Conservation (phyloP, 2,888 invertebrate species). For the Drosophila prolongata region DNA sequence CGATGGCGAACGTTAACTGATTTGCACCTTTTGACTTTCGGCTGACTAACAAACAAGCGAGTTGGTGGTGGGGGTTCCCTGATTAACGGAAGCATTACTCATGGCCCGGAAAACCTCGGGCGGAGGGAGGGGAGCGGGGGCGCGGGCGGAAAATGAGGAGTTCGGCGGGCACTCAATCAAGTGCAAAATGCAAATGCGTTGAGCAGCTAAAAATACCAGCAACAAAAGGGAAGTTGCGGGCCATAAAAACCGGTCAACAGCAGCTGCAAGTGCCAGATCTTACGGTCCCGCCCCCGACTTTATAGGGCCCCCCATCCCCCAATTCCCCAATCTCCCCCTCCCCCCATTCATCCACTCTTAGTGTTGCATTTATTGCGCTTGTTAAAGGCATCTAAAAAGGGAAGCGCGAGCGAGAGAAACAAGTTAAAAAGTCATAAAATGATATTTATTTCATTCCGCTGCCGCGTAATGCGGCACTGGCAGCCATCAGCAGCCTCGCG, state of each 20-base stretch:
- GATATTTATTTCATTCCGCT: conserved; percentile 74
- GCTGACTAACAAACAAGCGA: conserved; percentile 34
- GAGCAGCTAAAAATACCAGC: conserved; percentile 65
- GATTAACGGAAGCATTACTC: conserved; percentile 79
- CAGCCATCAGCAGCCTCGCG: conserved; percentile 52
- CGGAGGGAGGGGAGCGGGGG: not conserved
- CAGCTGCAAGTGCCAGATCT: conserved; percentile 43
- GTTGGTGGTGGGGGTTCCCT: conserved; percentile 29
- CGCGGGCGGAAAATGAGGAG: not conserved
- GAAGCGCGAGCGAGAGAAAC: conserved; percentile 48
- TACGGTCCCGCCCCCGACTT: conserved; percentile 3
- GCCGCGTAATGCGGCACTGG: conserved; percentile 68
- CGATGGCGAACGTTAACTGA: conserved; percentile 63
- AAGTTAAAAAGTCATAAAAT: conserved; percentile 80
- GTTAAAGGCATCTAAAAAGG: conserved; percentile 58
- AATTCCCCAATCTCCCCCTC: not conserved
- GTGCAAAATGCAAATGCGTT: conserved; percentile 63
- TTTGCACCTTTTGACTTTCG: conserved; percentile 69
- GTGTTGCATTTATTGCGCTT: conserved; percentile 78
- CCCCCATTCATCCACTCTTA: conserved; percentile 40
- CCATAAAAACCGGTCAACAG: conserved; percentile 56
- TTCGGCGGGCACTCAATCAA: conserved; percentile 62
- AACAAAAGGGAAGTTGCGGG: conserved; percentile 62
- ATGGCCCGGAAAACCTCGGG: conserved; percentile 16
- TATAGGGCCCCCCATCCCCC: not conserved